Percentiles rank a stretch among this genome's conserved stretches.
phyloP scores from a whole-genome alignment of 2,113 vertebrate genomes.

The Rallus limicola region DNA sequence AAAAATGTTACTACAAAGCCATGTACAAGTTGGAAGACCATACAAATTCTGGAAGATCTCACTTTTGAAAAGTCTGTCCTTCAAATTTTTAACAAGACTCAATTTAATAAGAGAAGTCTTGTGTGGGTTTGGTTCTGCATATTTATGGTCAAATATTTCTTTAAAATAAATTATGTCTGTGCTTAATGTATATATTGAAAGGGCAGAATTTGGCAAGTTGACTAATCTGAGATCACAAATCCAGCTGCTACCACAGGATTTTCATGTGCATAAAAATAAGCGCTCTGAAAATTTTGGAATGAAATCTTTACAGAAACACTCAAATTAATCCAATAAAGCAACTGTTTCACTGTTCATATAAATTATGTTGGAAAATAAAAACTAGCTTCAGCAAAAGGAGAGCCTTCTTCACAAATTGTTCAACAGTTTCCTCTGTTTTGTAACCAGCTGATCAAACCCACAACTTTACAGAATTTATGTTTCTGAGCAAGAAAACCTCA shows the following conservation, averaged over 20 bases:
- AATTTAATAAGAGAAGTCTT: background rate
- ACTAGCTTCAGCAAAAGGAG: background rate
- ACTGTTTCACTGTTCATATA: background rate
- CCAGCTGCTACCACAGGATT: background rate
- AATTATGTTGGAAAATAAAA: background rate
- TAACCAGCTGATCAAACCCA: background rate
- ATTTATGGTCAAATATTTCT: background rate
- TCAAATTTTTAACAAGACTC: background rate
- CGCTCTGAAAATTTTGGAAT: background rate
- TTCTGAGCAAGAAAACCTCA: background rate
- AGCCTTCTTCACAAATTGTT: background rate
- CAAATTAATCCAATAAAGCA: background rate
- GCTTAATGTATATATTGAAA: background rate
- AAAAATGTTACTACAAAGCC: background rate
- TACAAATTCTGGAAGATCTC: background rate
- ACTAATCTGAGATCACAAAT: background rate
- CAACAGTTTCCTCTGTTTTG: background rate
- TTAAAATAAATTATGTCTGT: background rate
- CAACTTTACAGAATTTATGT: background rate
- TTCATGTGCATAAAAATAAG: background rate
- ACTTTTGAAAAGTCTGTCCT: background rate
- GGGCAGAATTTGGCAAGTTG: background rate
- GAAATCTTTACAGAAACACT: background rate
- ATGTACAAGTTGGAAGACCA: background rate
- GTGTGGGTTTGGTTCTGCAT: background rate